Conservation (phyloP, 2,797 vertebrate species). For the Carapus acus region DNA sequence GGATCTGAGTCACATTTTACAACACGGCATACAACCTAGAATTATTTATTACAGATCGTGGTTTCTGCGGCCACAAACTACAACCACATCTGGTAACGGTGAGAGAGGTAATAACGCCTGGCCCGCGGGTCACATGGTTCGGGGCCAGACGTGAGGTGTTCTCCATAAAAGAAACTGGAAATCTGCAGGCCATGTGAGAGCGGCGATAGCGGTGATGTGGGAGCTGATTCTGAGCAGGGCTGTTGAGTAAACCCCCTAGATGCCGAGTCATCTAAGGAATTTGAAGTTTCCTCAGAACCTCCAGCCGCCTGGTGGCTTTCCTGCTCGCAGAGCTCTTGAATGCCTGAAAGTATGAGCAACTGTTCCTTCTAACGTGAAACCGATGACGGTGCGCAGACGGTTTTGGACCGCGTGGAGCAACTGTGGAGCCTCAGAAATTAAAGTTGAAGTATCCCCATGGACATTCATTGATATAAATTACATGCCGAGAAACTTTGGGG, state of each 20-base stretch:
- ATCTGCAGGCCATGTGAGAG: constrained; percentile 11
- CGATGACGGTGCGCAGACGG: too few species aligned
- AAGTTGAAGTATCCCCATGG: too few species aligned
- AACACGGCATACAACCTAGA: constrained; percentile 16
- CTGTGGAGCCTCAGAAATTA: too few species aligned
- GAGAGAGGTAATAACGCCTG: constrained; percentile 21
- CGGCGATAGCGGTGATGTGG: too few species aligned
- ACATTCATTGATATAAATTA: not conserved
- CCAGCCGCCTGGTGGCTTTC: too few species aligned
- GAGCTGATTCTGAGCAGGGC: constrained; percentile 14
- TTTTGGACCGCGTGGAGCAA: too few species aligned
- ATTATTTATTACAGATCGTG: constrained; percentile 16
- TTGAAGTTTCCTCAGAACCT: constrained; percentile 4
- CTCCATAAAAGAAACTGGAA: constrained; percentile 17
- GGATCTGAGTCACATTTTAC: constrained; percentile 24
- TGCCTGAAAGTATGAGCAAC: too few species aligned
- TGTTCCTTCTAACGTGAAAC: too few species aligned
- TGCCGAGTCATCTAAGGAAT: constrained; percentile 10
- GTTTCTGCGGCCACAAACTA: constrained; percentile 1
- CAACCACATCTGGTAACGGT: constrained; percentile 22
- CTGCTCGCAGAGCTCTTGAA: too few species aligned
- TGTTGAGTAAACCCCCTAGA: constrained; percentile 5
- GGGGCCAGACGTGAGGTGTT: constrained; percentile 2
- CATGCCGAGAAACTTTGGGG: not conserved
- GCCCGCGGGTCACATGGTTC: constrained; percentile 49